Percentiles rank a stretch among this genome's conserved stretches.
Conservation (phyloP, 2,797 vertebrate genomes). For the Neosilurus mollespiculum region DNA sequence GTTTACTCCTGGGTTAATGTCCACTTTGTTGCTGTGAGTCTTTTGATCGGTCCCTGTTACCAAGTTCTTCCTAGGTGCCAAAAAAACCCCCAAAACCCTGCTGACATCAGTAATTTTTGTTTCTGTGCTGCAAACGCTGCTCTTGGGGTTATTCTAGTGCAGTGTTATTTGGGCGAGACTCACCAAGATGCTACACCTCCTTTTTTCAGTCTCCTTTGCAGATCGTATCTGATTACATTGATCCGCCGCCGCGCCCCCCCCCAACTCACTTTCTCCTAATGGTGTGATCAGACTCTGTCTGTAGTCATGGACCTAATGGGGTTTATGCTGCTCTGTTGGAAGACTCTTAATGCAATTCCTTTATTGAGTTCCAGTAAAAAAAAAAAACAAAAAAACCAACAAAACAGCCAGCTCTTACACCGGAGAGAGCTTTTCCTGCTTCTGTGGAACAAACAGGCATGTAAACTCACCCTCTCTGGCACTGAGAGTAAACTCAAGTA, state of each 20-base stretch:
- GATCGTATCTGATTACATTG: slow-evolving; percentile 29
- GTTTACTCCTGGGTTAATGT: neutral
- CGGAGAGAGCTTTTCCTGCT: slow-evolving; percentile 8
- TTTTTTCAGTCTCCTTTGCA: slow-evolving; percentile 6
- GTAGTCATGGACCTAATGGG: slow-evolving; percentile 1
- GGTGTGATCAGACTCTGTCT: slow-evolving; percentile 22
- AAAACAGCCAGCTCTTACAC: neutral
- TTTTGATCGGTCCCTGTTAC: neutral
- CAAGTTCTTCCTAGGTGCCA: slow-evolving; percentile 9
- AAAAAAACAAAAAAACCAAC: neutral
- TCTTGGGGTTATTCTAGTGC: slow-evolving; percentile 37
- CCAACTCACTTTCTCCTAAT: slow-evolving; percentile 19
- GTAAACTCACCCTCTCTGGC: neutral
- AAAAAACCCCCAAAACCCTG: neutral
- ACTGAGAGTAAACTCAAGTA: neutral
- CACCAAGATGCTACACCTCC: slow-evolving; percentile 6
- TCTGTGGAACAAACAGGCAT: neutral
- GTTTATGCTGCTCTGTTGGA: slow-evolving; percentile 21
- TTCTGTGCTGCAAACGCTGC: slow-evolving; percentile 34
- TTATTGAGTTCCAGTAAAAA: slow-evolving; percentile 7
- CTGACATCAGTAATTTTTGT: slow-evolving; percentile 28
- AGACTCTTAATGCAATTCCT: slow-evolving; percentile 17
- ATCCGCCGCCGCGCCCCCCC: neutral
- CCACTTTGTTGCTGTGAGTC: neutral
- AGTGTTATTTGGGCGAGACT: neutral